Base-by-base conservation (phyloP, 2,113 vertebrate genomes). In the Dolichotis patagonum region DNA sequence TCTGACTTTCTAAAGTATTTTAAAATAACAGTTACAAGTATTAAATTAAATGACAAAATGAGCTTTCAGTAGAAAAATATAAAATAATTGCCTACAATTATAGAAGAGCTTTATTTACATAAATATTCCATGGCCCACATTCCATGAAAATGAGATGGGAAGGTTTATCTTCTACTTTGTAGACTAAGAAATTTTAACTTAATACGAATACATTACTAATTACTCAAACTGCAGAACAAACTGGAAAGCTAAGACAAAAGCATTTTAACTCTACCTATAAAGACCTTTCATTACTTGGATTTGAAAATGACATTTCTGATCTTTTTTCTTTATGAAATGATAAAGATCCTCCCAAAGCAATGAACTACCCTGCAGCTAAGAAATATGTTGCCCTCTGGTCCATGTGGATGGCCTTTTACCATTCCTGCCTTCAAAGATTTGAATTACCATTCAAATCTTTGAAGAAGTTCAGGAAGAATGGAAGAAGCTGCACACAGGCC, bases 281-380 rank as follows among this genome's bases (percentile, higher is more conserved):
- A 73, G 82, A 85, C 0, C 38, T 62, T 85, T 86, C 35, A 87
- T 49, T 46, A 58, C 24, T 78, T 91, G 4, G 62, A 96, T 92
- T 43, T 91, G 73, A 94, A 94, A 97, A 83, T 73, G 13, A 67
- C 22, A 93, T 75, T 83, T 73, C 12, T 92, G 20, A 60, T 52
- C 8, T 35, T 43, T 43, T 96, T 38, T 85, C 0, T 32, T 65
- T 82, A 58, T 10, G n/a, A 90, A 82, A 91, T 67, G 49, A 94
- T 32, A 88, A 96, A 71, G 24, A n/a, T 86, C 43, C 85, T 63
- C 17, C 69, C 56, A 43, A 90, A 91, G 54, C 38, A 88, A 71
- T 24, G 17, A 95, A 56, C 46, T 22, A 92, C 20, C 32, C n/a
- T 24, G 71, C 69, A 88, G 30, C 32, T 86, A 38, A 28, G 69